Conservation (phyloP, 2,113 vertebrate genomes). For the Chitala chitala region DNA sequence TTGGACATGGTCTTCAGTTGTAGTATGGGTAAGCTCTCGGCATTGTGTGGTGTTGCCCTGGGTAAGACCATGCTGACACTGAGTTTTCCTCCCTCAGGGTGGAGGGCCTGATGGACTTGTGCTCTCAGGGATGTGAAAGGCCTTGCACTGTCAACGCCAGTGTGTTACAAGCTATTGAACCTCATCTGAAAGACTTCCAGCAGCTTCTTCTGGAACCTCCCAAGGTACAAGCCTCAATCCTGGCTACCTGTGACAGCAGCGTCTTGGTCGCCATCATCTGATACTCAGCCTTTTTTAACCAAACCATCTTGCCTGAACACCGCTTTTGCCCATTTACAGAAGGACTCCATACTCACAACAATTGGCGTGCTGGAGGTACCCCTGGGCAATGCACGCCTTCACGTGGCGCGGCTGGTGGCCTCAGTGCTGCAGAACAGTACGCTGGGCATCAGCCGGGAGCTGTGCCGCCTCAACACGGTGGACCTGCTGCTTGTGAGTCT, state of each 20-base stretch:
- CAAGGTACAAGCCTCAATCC: constrained; percentile 64
- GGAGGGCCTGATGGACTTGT: constrained; percentile 89
- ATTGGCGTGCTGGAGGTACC: constrained; percentile 90
- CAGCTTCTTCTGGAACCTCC: constrained; percentile 87
- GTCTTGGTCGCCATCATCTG: not conserved
- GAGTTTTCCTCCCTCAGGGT: constrained; percentile 63
- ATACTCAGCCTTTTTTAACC: too few relatives aligned
- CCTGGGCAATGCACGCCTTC: constrained; percentile 86
- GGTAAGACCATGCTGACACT: too few relatives aligned
- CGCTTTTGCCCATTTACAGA: constrained; percentile 52
- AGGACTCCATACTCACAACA: constrained; percentile 85
- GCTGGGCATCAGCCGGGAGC: constrained; percentile 81
- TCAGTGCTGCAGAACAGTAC: constrained; percentile 83
- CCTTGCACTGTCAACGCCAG: constrained; percentile 80
- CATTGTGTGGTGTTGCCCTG: constrained; percentile 22
- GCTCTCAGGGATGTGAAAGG: constrained; percentile 93
- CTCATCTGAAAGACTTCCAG: constrained; percentile 91
- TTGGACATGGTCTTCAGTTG: too few relatives aligned
- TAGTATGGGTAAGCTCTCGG: too few relatives aligned
- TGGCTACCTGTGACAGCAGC: not conserved
- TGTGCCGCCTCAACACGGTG: constrained; percentile 84
- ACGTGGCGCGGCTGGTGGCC: constrained; percentile 82
- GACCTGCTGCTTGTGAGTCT: constrained; percentile 80
- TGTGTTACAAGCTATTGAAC: constrained; percentile 82
- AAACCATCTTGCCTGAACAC: not conserved